phyloP scores from a whole-genome alignment of 2,113 vertebrate species.

The Siniperca knerii region DNA sequence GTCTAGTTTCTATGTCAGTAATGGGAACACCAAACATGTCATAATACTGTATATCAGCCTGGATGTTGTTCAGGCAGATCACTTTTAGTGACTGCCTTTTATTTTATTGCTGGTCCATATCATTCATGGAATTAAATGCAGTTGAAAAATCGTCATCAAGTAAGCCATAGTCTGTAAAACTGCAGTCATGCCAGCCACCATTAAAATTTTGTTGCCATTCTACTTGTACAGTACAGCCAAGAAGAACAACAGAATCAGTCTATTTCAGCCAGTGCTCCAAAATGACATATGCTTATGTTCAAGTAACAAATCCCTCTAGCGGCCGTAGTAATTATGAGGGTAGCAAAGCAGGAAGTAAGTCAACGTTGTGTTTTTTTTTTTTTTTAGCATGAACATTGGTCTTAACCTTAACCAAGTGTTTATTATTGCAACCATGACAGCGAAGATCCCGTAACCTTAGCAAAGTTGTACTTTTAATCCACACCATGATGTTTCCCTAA shows the following conservation, averaged over 20 bases:
- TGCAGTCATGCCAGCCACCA: neutral
- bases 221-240: neutral
- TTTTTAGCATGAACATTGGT: neutral
- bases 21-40: neutral
- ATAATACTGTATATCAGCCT: neutral
- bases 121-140: neutral
- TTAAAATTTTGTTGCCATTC: neutral
- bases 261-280: neutral
- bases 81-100: neutral
- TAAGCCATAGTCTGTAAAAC: neutral
- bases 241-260: neutral
- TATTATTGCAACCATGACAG: neutral
- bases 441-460: neutral
- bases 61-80: neutral
- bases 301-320: too few species aligned
- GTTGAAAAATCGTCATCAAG: neutral
- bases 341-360: neutral
- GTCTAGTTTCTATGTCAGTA: constrained; percentile 10
- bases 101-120: neutral
- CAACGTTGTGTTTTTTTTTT: neutral
- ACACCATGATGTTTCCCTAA: neutral
- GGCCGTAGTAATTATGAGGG: neutral
- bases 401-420: neutral
- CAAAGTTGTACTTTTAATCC: neutral
- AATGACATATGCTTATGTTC: neutral